Percentiles rank a stretch among this genome's conserved stretches.
phyloP scores from a whole-genome alignment of 1,140 invertebrate species.

The Elymnias hypermnestra region DNA sequence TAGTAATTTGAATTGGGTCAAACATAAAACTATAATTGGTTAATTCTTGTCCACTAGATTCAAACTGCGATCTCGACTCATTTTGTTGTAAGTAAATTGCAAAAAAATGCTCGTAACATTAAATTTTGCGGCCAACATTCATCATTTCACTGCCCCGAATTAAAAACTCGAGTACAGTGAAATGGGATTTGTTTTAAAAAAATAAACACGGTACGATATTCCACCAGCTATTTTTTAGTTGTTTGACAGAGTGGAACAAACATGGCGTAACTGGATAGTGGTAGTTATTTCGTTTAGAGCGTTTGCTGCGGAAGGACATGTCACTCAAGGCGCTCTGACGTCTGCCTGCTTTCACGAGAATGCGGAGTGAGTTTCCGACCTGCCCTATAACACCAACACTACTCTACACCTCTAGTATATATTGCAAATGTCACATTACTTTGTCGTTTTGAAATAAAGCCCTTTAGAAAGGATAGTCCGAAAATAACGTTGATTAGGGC shows the following conservation, averaged over 20 bases:
- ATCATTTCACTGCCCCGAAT: slow-evolving; percentile 4
- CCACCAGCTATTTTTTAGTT: slow-evolving; percentile 7
- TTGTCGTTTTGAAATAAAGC: too few species aligned
- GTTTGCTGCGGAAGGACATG: slow-evolving; percentile 57
- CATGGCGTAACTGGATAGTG: slow-evolving; percentile 35
- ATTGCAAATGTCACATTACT: background rate
- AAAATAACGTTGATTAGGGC: too few species aligned
- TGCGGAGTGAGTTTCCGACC: slow-evolving; percentile 47
- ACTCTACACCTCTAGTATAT: slow-evolving; percentile 18
- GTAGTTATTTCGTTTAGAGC: slow-evolving; percentile 35
- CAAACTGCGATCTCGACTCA: too few species aligned
- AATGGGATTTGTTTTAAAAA: slow-evolving; percentile 25
- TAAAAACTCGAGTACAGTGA: slow-evolving; percentile 15
- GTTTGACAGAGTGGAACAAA: slow-evolving; percentile 16
- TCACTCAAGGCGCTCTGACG: slow-evolving; percentile 51
- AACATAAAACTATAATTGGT: too few species aligned
- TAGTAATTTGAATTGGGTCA: too few species aligned
- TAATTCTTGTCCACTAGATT: too few species aligned
- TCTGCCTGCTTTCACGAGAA: slow-evolving; percentile 51
- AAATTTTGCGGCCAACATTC: too few species aligned
- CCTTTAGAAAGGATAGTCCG: too few species aligned
- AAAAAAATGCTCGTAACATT: too few species aligned
- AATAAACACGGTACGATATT: slow-evolving; percentile 6
- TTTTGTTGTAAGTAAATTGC: too few species aligned
- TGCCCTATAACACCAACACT: slow-evolving; percentile 44